These are phyloP conservation scores for Bergia sp. DNA, from an alignment of 92 coral and sea anemone species.

Conservation along the genomic window DNA sequence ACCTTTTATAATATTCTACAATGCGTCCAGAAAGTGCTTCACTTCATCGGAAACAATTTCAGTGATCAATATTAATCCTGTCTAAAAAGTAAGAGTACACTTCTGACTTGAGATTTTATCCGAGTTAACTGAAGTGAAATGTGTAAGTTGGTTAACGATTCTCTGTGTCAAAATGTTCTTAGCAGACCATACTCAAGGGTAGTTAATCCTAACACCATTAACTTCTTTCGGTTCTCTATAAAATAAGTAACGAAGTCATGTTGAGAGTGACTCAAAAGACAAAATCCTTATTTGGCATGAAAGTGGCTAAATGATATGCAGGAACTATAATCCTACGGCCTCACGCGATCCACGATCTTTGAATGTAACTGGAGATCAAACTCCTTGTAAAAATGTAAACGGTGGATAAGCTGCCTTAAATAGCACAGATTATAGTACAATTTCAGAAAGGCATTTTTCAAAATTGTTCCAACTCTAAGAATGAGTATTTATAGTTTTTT, in stretches of 20 bases:
- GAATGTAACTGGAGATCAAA: background rate
- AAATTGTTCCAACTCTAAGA: too few species aligned
- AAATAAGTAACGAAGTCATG: background rate
- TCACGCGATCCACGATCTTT: background rate
- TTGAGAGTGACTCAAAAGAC: background rate
- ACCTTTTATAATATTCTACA: background rate
- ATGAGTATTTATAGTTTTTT: too few species aligned
- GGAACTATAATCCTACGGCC: background rate
- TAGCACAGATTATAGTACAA: too few species aligned
- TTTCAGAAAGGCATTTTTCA: too few species aligned
- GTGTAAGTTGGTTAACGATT: background rate
- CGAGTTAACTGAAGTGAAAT: background rate
- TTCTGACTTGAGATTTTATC: background rate
- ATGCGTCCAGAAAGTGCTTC: background rate
- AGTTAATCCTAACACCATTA: background rate
- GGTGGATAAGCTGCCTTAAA: background rate
- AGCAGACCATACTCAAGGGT: background rate
- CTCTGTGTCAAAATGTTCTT: background rate
- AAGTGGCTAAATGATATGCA: background rate
- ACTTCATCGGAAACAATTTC: background rate
- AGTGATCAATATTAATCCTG: background rate
- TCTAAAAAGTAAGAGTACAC: too few species aligned
- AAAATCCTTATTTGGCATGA: background rate
- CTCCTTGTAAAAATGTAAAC: background rate
- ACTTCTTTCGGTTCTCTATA: background rate